Percentiles rank a stretch among this genome's conserved stretches.
Conservation (phyloP, 2,797 vertebrate genomes). For the Muscicapa comitata region DNA sequence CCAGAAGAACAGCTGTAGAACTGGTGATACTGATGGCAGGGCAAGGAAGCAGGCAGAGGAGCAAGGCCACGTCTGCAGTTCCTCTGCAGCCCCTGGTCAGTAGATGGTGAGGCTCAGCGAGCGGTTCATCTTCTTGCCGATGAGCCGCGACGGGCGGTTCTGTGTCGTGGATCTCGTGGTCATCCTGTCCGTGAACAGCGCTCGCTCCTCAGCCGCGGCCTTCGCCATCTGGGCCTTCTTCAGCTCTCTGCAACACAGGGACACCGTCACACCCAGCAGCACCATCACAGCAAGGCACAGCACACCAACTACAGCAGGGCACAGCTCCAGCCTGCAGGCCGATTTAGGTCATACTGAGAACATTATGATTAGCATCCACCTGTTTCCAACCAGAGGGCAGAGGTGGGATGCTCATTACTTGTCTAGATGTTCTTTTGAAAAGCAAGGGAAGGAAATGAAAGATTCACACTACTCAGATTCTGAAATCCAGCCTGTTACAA, state of each 20-base stretch:
- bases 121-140: constrained; percentile 97
- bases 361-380: rapidly evolving
- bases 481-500: not conserved
- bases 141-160: constrained; percentile 85
- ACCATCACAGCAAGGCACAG: not conserved
- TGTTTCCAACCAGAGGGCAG: not conserved
- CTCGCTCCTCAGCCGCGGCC: constrained; percentile 91
- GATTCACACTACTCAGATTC: not conserved
- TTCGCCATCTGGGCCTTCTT: constrained; percentile 96
- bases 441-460: not conserved
- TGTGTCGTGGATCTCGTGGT: constrained; percentile 91
- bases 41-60: constrained; percentile 20
- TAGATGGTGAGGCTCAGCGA: constrained; percentile 97
- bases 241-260: constrained; percentile 83
- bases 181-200: constrained; percentile 88
- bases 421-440: not conserved
- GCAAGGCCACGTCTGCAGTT: constrained; percentile 24
- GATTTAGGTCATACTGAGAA: not conserved
- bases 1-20: constrained; percentile 52
- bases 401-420: not conserved
- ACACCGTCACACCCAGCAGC: not conserved
- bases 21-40: constrained; percentile 27
- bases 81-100: constrained; percentile 64
- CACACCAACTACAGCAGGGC: not conserved
- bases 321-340: not conserved